Conservation (phyloP, 2,888 invertebrate species). For the Empis stercorea region DNA sequence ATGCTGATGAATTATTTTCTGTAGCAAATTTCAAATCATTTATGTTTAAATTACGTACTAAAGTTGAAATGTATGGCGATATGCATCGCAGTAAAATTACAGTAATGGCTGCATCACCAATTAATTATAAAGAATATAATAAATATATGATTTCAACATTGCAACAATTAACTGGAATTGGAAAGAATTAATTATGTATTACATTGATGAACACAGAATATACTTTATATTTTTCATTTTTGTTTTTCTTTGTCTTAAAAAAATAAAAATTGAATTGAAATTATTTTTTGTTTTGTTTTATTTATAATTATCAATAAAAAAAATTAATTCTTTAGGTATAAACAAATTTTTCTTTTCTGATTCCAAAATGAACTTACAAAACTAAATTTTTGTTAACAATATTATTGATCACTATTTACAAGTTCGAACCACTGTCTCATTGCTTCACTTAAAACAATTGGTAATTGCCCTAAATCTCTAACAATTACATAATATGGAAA, state of each 20-base stretch:
- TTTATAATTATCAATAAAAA: no score
- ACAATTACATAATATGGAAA: constrained; percentile 96
- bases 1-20: constrained; percentile 55
- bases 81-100: constrained; percentile 55
- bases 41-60: constrained; percentile 73
- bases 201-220: neutral
- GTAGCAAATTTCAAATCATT: constrained; percentile 66
- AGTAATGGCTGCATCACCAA: constrained; percentile 51
- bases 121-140: constrained; percentile 68
- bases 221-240: no score
- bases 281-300: no score
- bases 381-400: no score
- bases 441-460: constrained; percentile 86
- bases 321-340: no score
- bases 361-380: no score
- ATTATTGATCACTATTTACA: constrained; percentile 43
- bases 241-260: no score
- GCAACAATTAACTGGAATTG: constrained; percentile 47
- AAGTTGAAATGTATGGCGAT: constrained; percentile 76
- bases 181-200: constrained; percentile 18
- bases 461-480: constrained; percentile 75
- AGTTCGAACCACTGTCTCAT: constrained; percentile 98
- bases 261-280: no score
- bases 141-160: constrained; percentile 57
- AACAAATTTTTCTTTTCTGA: no score